Percentiles rank a stretch among this genome's conserved stretches.
Evolutionary conservation across 2,797 vertebrate species (phyloP).

Genomic region (Chaunax sp.): DNA sequence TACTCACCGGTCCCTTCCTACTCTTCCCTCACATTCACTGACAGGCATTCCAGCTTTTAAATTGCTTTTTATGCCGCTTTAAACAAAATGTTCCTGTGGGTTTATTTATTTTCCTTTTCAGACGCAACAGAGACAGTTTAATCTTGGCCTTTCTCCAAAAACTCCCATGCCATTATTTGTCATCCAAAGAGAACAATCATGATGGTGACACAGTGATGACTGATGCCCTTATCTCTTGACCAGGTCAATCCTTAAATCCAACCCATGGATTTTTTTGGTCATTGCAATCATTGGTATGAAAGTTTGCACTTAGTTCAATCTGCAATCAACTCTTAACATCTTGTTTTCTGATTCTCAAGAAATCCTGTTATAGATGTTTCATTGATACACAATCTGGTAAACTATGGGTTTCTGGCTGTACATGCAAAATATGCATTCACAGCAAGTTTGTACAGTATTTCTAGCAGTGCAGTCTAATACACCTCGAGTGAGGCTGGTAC

Average conservation of each 20-base stretch:
- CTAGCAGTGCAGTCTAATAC: slow-evolving; percentile 11
- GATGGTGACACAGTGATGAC: slow-evolving; percentile 47
- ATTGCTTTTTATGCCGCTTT: slow-evolving; percentile 49
- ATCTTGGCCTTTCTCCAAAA: slow-evolving; percentile 44
- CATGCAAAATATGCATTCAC: neutral
- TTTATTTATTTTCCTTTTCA: slow-evolving; percentile 50
- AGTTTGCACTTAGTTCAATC: slow-evolving; percentile 10
- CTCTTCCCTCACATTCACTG: slow-evolving; percentile 9
- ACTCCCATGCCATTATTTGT: slow-evolving; percentile 35
- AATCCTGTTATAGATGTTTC: no score
- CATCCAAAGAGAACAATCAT: slow-evolving; percentile 25
- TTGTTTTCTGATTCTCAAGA: neutral
- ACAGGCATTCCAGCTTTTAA: slow-evolving; percentile 38
- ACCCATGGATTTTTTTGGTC: slow-evolving; percentile 12
- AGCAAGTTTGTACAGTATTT: neutral
- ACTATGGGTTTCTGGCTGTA: slow-evolving; percentile 1
- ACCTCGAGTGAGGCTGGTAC: slow-evolving; percentile 62
- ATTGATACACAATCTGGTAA: neutral
- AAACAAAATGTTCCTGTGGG: slow-evolving; percentile 50
- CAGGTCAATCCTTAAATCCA: slow-evolving; percentile 10
- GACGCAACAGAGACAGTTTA: slow-evolving; percentile 32
- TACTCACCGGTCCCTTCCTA: slow-evolving; percentile 2
- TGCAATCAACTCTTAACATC: neutral
- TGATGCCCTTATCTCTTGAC: slow-evolving; percentile 33
- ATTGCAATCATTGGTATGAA: slow-evolving; percentile 4